These are phyloP conservation scores for Hapalemur alaotrensis DNA, from an alignment of 2,797 vertebrate genomes.

Conservation along the genomic window DNA sequence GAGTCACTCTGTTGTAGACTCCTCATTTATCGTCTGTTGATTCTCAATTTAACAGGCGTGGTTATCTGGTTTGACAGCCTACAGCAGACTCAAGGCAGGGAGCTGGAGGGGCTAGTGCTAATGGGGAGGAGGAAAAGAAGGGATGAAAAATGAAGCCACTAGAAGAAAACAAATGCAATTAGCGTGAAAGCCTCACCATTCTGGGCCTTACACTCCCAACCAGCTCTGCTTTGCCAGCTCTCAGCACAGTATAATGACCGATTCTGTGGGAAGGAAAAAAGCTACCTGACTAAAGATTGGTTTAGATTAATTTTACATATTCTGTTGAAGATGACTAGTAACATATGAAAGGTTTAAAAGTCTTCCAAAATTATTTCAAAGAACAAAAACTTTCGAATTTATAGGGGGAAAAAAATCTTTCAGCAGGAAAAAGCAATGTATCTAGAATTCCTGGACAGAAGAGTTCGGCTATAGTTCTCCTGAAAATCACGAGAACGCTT, in stretches of 20 bases:
- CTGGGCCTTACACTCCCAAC: neutral
- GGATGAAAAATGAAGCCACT: neutral
- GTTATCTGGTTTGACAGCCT: neutral
- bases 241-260: neutral
- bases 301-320: neutral
- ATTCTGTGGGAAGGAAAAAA: neutral
- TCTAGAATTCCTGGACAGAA: neutral
- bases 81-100: neutral
- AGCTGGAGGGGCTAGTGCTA: neutral
- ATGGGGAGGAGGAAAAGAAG: neutral
- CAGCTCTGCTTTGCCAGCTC: neutral
- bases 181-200: neutral
- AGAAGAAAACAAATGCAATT: neutral
- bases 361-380: constrained; percentile 2
- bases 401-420: neutral
- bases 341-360: neutral
- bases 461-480: neutral
- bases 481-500: neutral
- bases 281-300: neutral
- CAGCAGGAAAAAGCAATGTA: neutral
- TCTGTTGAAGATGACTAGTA: neutral
- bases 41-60: neutral
- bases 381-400: neutral
- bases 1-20: neutral
- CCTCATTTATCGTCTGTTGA: neutral